These are phyloP conservation scores for Epinephelus malabaricus DNA, from an alignment of 2,797 vertebrate genomes.

Conservation along the genomic window DNA sequence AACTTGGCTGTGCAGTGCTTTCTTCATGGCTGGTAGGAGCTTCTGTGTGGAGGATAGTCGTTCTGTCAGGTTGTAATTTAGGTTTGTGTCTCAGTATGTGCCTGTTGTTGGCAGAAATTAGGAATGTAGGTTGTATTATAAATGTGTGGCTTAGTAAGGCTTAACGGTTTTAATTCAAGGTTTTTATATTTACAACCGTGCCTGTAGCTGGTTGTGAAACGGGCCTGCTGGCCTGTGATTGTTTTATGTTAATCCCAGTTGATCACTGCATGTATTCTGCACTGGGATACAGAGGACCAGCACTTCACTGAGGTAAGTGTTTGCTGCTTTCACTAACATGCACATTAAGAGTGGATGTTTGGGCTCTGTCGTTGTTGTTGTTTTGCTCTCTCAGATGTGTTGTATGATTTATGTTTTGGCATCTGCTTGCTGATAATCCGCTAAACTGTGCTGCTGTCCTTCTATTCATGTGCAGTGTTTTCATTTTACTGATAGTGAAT, in stretches of 20 bases:
- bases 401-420: constrained; percentile 13
- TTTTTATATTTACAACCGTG: neutral
- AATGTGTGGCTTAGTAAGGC: neutral
- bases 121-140: neutral
- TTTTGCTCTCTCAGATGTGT: constrained; percentile 15
- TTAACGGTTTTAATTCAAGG: neutral
- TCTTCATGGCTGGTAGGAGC: neutral
- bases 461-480: neutral
- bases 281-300: neutral
- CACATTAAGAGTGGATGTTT: constrained; percentile 4
- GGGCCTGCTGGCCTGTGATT: neutral
- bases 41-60: neutral
- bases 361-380: constrained; percentile 5
- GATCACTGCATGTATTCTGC: neutral
- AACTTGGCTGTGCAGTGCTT: neutral
- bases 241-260: neutral
- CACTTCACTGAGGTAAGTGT: neutral
- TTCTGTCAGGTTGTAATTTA: neutral
- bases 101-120: neutral
- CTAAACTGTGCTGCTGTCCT: neutral
- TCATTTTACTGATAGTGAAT: neutral
- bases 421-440: constrained; percentile 15
- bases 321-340: neutral
- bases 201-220: neutral
- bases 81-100: neutral